Evolutionary conservation across 1,140 invertebrate genomes (phyloP), one percentile per base, ranked within the genome.

Genomic region (Planococcus citri): DNA sequence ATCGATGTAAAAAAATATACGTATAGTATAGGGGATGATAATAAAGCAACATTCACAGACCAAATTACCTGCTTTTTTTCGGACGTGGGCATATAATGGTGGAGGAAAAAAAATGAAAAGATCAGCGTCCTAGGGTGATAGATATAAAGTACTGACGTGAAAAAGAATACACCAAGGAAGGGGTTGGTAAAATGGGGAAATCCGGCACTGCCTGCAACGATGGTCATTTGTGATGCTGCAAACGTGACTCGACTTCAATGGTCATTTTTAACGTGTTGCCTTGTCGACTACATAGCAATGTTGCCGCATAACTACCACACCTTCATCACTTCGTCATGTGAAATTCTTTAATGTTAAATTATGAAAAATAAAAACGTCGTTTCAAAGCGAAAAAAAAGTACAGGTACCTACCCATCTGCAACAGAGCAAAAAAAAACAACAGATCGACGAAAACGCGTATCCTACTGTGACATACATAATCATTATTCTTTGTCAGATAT

Each of bases 401-500:
- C 4, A 6, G 4, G 21, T 22, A 9, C 6, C n/a, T 17, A 60
- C 21, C 57, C n/a, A n/a, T n/a, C n/a, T n/a, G n/a, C n/a, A n/a
- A n/a, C n/a, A n/a, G n/a, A n/a, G 21, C 57, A 60, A 60, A 64
- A 24, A 24, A 64, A 25, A 64, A 64, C 6, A 14, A 51, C 41
- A 24, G 20, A 64, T 64, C 25, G 21, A 64, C 21, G 25, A 64
- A 64, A 64, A 64, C 1, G 20, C 51, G 25, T 24, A 64, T 64
- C 60, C 60, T 25, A 64, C 60, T 64, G 60, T 64, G 60, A 64
- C 60, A 64, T 17, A 64, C 60, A 64, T 64, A 64, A 64, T 64
- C 60, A 64, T 64, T 64, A 64, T 64, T 64, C 60, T 64, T 64
- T 64, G 60, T 64, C 60, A 64, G 60, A 64, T 64, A 64, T 25